Conservation (phyloP, 2,797 vertebrate species). For the Gymnopithys bicolor region DNA sequence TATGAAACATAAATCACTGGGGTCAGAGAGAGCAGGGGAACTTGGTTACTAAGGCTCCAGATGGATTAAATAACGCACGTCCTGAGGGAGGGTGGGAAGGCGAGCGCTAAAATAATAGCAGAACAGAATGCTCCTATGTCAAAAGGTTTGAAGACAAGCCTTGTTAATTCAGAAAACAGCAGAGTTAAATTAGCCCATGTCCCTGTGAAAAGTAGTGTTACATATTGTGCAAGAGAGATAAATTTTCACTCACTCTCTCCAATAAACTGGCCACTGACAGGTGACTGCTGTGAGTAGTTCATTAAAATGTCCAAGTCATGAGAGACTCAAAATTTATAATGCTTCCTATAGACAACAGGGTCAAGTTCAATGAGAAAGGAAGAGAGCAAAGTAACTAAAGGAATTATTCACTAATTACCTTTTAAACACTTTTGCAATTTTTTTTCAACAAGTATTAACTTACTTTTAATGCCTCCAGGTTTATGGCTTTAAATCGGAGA, state of each 20-base stretch:
- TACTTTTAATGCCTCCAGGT: constrained; percentile 16
- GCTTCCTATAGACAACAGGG: constrained; percentile 72
- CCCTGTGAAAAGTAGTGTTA: constrained; percentile 69
- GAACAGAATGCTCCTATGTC: constrained; percentile 73
- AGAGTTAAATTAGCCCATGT: constrained; percentile 77
- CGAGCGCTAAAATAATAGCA: constrained; percentile 64
- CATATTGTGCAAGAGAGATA: constrained; percentile 75
- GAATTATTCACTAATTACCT: constrained; percentile 71
- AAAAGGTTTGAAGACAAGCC: constrained; percentile 76
- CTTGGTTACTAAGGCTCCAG: constrained; percentile 72
- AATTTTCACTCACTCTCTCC: constrained; percentile 68
- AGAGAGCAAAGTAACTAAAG: constrained; percentile 52
- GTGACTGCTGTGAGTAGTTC: constrained; percentile 76
- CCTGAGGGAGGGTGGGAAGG: constrained; percentile 69
- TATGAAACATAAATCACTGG: constrained; percentile 68
- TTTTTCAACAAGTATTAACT: constrained; percentile 57
- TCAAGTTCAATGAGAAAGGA: constrained; percentile 76
- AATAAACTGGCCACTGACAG: constrained; percentile 72
- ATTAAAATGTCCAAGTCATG: constrained; percentile 79
- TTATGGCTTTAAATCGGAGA: constrained; percentile 3
- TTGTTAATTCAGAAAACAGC: constrained; percentile 78
- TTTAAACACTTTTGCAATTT: constrained; percentile 63
- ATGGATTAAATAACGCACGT: constrained; percentile 72
- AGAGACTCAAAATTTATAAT: constrained; percentile 82
- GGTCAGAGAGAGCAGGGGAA: constrained; percentile 63